phyloP scores from a whole-genome alignment of 2,113 vertebrate genomes.

The Macroglossus sobrinus region DNA sequence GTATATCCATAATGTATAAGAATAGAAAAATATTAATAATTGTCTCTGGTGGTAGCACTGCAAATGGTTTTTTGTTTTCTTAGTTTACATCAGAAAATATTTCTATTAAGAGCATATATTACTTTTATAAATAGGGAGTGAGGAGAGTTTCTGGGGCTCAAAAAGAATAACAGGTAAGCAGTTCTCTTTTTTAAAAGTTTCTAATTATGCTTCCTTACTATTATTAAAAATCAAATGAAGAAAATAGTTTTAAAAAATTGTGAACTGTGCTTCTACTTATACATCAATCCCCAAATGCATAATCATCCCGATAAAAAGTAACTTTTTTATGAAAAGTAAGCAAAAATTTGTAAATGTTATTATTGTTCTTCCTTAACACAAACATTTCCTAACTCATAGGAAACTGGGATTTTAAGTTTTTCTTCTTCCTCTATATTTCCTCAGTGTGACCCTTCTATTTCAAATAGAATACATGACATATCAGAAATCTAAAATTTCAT shows the following conservation, averaged over 20 bases:
- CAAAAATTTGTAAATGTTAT: background rate
- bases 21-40: background rate
- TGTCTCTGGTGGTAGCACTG: background rate
- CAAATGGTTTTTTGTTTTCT: slow-evolving; percentile 4
- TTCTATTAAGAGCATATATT: background rate
- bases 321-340: background rate
- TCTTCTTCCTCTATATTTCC: background rate
- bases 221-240: slow-evolving; percentile 18
- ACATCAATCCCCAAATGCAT: background rate
- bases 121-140: background rate
- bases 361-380: slow-evolving; percentile 21
- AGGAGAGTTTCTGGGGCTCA: background rate
- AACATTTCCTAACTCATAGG: background rate
- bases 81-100: background rate
- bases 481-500: background rate
- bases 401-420: background rate
- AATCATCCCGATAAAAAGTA: slow-evolving; percentile 7
- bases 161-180: background rate
- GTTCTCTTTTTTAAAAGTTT: background rate
- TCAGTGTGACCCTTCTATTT: background rate
- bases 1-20: background rate
- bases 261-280: slow-evolving; percentile 29
- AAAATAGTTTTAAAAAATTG: slow-evolving; percentile 30
- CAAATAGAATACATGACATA: background rate
- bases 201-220: background rate